Evolutionary conservation across 2,113 vertebrate species (phyloP).

Genomic region (Oenanthe melanoleuca): DNA sequence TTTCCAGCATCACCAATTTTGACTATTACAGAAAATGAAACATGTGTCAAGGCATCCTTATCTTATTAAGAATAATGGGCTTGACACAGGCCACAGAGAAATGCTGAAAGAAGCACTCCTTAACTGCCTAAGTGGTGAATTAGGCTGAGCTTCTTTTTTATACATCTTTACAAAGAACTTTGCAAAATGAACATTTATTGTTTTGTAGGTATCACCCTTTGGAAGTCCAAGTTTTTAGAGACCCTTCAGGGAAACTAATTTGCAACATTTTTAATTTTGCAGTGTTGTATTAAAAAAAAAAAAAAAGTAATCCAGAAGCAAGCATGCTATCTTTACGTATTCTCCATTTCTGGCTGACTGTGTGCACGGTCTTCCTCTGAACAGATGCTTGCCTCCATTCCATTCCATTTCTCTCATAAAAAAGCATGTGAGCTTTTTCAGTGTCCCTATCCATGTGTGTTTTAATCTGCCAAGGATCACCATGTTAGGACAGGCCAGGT

Average conservation of each 20-base stretch:
- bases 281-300: not conserved
- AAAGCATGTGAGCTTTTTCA: not conserved
- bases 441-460: not conserved
- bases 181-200: not conserved
- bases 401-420: not conserved
- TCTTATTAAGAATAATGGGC: constrained; percentile 22
- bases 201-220: not conserved
- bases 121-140: not conserved
- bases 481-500: fast-evolving
- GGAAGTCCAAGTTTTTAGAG: not conserved
- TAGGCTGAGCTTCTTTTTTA: not conserved
- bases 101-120: not conserved
- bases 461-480: not conserved
- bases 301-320: not conserved
- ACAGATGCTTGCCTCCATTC: not conserved
- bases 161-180: not conserved
- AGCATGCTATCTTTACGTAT: not conserved
- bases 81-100: not conserved
- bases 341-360: not conserved
- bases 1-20: constrained; percentile 1
- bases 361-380: not conserved
- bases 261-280: not conserved
- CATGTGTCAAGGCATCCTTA: not conserved
- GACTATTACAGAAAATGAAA: constrained; percentile 35
- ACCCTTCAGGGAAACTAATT: not conserved